Percentiles rank a stretch among this genome's conserved stretches.
Evolutionary conservation across 2,797 vertebrate genomes (phyloP).

Genomic region (Enteromius radiatus): DNA sequence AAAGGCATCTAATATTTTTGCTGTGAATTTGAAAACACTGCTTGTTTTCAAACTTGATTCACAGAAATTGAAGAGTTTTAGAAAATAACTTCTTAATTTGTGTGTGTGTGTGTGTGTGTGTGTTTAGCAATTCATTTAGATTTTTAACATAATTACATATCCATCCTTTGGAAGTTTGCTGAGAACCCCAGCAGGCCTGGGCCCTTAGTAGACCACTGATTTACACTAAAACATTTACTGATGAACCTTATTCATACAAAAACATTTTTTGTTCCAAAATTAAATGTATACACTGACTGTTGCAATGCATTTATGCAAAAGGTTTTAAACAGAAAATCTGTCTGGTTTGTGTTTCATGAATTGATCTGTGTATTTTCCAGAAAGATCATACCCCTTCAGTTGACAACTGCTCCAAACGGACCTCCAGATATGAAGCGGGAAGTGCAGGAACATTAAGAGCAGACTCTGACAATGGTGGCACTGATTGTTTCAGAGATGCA

Average conservation of each 20-base stretch:
- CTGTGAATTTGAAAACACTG: not conserved
- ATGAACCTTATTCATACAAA: not conserved
- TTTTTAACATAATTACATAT: not conserved
- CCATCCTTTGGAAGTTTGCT: too few relatives aligned
- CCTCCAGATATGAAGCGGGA: constrained; percentile 82
- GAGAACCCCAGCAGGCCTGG: not conserved
- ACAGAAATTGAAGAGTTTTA: not conserved
- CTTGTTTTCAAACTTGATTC: not conserved
- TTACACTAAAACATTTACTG: not conserved
- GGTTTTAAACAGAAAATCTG: not conserved
- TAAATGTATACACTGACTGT: too few relatives aligned
- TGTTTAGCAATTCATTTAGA: not conserved
- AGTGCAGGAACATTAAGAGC: constrained; percentile 85
- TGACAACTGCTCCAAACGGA: constrained; percentile 75
- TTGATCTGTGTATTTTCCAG: not conserved
- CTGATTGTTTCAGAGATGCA: constrained; percentile 80
- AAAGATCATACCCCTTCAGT: constrained; percentile 74
- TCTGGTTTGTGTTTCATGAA: not conserved
- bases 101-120: too few relatives aligned
- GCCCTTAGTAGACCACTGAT: not conserved
- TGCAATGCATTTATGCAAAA: not conserved
- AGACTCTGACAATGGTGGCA: constrained; percentile 81
- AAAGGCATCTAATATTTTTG: not conserved
- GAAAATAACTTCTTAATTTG: not conserved
- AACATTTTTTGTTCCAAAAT: not conserved